These are phyloP conservation scores for Notiomystis cincta DNA, from an alignment of 2,113 vertebrate species.

Conservation along the genomic window DNA sequence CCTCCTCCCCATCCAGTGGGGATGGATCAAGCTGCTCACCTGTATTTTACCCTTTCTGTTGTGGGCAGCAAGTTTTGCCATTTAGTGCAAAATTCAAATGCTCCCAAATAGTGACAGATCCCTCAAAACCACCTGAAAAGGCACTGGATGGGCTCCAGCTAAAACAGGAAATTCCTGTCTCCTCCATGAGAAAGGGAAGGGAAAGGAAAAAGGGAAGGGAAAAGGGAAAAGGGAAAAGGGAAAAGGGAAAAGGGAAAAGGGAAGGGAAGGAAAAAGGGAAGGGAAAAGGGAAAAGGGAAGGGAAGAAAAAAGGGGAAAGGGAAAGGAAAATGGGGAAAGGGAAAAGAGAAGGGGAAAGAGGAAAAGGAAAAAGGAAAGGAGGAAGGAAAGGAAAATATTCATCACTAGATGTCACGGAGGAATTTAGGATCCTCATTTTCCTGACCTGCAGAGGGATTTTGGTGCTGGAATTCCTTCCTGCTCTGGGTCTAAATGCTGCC, in stretches of 20 bases:
- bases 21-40: not conserved
- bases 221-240: accelerated
- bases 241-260: too few species aligned
- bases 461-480: not conserved
- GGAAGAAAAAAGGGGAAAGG: too few species aligned
- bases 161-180: not conserved
- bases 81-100: not conserved
- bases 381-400: not conserved
- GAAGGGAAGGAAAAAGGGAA: not conserved
- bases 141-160: not conserved
- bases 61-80: not conserved
- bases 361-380: too few species aligned
- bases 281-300: not conserved
- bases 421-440: not conserved
- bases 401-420: accelerated
- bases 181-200: not conserved
- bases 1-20: not conserved
- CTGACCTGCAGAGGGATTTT: not conserved
- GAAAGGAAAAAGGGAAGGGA: not conserved
- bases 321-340: not conserved
- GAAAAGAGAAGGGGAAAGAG: too few species aligned
- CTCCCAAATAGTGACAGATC: accelerated
- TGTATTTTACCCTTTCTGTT: accelerated
- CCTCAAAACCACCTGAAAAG: not conserved
- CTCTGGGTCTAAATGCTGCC: accelerated